Conservation (phyloP, 2,888 invertebrate genomes). For the Masnerella sp. region DNA sequence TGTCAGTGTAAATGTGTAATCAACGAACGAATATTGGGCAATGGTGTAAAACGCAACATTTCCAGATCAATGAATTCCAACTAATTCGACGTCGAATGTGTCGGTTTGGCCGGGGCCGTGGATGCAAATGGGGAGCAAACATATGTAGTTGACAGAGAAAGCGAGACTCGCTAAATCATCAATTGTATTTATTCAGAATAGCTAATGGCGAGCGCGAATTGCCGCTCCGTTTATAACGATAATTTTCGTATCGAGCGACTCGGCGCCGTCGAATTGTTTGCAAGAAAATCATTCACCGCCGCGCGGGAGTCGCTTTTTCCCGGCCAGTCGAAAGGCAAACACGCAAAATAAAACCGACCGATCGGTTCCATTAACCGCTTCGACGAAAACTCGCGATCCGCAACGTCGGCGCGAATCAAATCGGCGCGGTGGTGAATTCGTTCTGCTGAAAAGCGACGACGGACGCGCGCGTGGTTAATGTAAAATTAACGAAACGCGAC, state of each 20-base stretch:
- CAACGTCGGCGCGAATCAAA: no score
- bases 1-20: conserved; percentile 59
- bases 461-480: no score
- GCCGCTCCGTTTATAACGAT: conserved; percentile 53
- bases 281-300: conserved; percentile 40
- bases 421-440: no score
- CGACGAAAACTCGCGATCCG: no score
- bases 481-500: no score
- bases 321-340: conserved; percentile 1
- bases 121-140: conserved; percentile 53
- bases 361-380: no score
- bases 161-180: conserved; percentile 59
- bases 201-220: conserved; percentile 53
- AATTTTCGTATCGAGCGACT: conserved; percentile 39
- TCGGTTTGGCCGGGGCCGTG: conserved; percentile 48
- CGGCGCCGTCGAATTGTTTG: conserved; percentile 29
- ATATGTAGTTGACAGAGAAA: conserved; percentile 58
- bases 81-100: conserved; percentile 59
- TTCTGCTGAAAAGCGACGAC: no score
- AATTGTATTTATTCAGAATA: conserved; percentile 62
- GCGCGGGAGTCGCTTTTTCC: neutral
- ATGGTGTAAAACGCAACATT: conserved; percentile 61
- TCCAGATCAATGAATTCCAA: conserved; percentile 62
- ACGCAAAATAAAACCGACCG: neutral
- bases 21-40: conserved; percentile 60